Evolutionary conservation across 2,797 vertebrate genomes (phyloP).

Genomic region (Cichlasoma orientale): DNA sequence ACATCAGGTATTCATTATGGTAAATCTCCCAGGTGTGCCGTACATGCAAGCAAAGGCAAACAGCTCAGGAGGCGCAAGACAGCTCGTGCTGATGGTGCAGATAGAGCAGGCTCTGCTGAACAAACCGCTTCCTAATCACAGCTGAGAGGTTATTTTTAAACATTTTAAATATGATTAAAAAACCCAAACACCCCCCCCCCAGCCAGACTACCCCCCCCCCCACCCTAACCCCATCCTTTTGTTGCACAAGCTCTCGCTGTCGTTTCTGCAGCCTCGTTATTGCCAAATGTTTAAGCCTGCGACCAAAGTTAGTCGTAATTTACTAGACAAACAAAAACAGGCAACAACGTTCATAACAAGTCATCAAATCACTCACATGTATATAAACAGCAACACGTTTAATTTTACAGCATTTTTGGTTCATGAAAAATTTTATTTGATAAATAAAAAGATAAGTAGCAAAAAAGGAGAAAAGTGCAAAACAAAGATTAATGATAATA

Average conservation of each 20-base stretch:
- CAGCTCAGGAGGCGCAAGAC: constrained; percentile 42
- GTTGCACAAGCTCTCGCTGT: background rate
- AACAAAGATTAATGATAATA: background rate
- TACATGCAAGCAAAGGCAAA: constrained; percentile 43
- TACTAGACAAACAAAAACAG: background rate
- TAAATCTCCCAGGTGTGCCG: constrained; percentile 73
- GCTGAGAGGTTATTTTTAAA: background rate
- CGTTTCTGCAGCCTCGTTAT: background rate
- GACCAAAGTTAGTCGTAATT: background rate
- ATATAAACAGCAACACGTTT: accelerated
- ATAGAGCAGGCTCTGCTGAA: background rate
- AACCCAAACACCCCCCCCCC: accelerated
- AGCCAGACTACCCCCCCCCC: too few relatives aligned
- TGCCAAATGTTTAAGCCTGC: background rate
- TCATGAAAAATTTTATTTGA: too few relatives aligned
- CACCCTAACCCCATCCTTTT: background rate
- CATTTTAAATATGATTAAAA: background rate
- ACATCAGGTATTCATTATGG: constrained; percentile 78
- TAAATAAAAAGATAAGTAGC: too few relatives aligned
- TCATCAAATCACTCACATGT: background rate
- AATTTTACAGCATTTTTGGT: background rate
- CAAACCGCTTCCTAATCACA: background rate
- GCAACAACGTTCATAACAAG: background rate
- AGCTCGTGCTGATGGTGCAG: background rate
- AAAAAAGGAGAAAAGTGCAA: background rate